phyloP scores from a whole-genome alignment of 2,888 invertebrate species.

The Esperia sulphurella region DNA sequence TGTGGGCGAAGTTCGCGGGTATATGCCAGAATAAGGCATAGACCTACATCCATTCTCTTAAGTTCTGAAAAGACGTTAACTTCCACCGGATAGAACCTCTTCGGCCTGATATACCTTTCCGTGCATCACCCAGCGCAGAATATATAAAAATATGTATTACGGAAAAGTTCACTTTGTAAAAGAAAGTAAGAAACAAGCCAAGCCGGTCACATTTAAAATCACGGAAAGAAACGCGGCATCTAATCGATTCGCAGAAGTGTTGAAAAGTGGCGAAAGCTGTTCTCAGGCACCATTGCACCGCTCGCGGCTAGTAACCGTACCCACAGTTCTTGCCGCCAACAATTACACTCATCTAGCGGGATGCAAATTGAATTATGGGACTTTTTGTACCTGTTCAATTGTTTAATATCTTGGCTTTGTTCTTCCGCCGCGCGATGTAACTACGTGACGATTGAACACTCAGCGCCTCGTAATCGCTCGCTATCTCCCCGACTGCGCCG shows the following conservation, averaged over 20 bases:
- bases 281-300: slow-evolving; percentile 48
- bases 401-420: slow-evolving; percentile 69
- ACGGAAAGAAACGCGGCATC: slow-evolving; percentile 50
- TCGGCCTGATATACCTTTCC: no score
- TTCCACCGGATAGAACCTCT: not conserved
- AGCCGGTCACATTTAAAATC: slow-evolving; percentile 42
- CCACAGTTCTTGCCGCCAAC: slow-evolving; percentile 50
- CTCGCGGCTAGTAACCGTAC: slow-evolving; percentile 62
- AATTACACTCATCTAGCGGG: slow-evolving; percentile 72
- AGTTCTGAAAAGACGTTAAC: no score
- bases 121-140: no score
- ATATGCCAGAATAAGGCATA: no score
- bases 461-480: slow-evolving; percentile 62
- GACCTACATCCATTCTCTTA: no score
- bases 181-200: slow-evolving; percentile 10
- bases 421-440: slow-evolving; percentile 53
- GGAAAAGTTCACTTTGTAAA: not conserved
- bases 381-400: slow-evolving; percentile 73
- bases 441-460: slow-evolving; percentile 73
- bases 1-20: no score
- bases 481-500: slow-evolving; percentile 35
- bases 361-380: slow-evolving; percentile 79
- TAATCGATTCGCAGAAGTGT: slow-evolving; percentile 76
- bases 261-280: slow-evolving; percentile 74
- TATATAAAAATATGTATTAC: not conserved